Evolutionary conservation across 2,888 invertebrate genomes (phyloP).

Genomic region (Drosophila crucigera): DNA sequence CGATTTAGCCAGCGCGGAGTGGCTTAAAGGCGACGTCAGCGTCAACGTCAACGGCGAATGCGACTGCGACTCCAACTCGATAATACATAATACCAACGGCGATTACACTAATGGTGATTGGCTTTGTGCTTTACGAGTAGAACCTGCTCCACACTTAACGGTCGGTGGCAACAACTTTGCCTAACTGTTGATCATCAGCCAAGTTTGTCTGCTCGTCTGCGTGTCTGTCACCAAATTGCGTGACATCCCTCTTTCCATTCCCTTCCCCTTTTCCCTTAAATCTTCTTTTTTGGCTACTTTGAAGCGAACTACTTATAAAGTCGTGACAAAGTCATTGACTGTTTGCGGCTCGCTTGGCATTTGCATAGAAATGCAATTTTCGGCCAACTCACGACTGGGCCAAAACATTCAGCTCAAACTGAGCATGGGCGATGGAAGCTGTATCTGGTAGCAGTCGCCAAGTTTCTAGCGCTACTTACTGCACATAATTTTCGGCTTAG

Average conservation of each 20-base stretch:
- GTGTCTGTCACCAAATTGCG: constrained; percentile 39
- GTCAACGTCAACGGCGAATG: not conserved
- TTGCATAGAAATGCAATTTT: constrained; percentile 81
- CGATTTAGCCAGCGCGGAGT: constrained; percentile 39
- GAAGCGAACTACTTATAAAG: constrained; percentile 75
- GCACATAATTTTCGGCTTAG: constrained; percentile 80
- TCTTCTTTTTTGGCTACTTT: constrained; percentile 57
- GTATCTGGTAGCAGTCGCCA: constrained; percentile 39
- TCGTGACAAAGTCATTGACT: constrained; percentile 81
- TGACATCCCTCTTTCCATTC: not conserved
- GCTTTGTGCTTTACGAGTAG: constrained; percentile 70
- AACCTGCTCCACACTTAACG: constrained; percentile 59
- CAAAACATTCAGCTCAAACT: constrained; percentile 24
- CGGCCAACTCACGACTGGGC: constrained; percentile 58
- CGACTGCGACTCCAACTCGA: constrained; percentile 48
- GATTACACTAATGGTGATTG: constrained; percentile 81
- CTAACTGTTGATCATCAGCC: constrained; percentile 78
- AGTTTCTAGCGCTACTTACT: constrained; percentile 45
- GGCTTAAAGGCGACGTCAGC: constrained; percentile 38
- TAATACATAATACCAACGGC: constrained; percentile 76
- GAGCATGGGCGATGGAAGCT: constrained; percentile 7
- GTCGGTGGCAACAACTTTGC: constrained; percentile 66
- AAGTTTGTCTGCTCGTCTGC: constrained; percentile 45
- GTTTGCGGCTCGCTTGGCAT: constrained; percentile 68
- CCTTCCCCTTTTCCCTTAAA: constrained; percentile 4